Base-by-base conservation (phyloP, 2,888 invertebrate species). In the Amorpha juglandis region DNA sequence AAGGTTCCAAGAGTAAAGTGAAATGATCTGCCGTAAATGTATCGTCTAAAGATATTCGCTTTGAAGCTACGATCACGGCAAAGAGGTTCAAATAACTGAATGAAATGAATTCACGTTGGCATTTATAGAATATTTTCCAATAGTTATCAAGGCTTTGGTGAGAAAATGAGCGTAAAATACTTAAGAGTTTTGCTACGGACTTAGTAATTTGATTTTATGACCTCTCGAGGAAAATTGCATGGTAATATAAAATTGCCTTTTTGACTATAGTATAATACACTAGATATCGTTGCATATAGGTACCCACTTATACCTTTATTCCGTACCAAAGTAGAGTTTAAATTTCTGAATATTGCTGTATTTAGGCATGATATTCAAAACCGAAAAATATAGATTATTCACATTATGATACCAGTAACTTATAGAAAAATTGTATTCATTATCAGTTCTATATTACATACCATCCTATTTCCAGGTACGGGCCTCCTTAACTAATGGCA, bases 21-120 rank as follows among this genome's bases (percentile, higher is more conserved):
- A 89, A 88, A 87, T 86, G 81, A 85, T 85, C 82, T 81, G 84
- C 83, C 79, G 84, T 85, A 86, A 88, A 87, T 84, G 82, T 88
- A 87, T 86, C 83, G 82, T 79, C 77, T 79, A 74, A 78, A 85
- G 81, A 84, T 85, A 86, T 87, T 86, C 86, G 79, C 84, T 87
- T 84, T 80, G 80, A 83, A 86, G 77, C 78, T 78, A 78, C 80
- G 78, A 82, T 81, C 80, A 78, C 73, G 74, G 77, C 80, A 77
- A 77, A 81, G 78, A 80, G 80, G 73, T 77, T 78, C 76, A 75
- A 80, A 81, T 79, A 79, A 79, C 79, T 79, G 78, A 78, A 79
- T 78, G 79, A 78, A 81, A 80, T 80, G 75, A 80, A 80, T 79
- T 79, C 75, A 76, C 76, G 77, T 76, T 73, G 78, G 75, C 70